Percentiles rank a stretch among this genome's conserved stretches.
These are phyloP conservation scores for Scopus umbretta DNA, from an alignment of 2,113 vertebrate genomes.

Conservation along the genomic window DNA sequence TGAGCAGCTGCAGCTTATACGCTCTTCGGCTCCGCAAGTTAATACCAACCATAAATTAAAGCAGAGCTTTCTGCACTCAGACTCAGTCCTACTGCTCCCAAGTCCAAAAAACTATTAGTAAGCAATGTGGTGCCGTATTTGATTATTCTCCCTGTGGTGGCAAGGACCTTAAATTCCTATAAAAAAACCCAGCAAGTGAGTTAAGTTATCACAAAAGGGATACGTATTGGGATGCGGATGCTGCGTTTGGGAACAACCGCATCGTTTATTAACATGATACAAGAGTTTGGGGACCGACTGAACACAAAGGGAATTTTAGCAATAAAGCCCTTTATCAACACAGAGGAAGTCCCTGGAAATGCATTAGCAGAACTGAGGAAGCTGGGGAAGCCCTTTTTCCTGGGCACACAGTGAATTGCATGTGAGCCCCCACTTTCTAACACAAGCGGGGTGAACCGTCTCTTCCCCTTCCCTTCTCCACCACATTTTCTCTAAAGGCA, in stretches of 20 bases:
- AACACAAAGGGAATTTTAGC: neutral
- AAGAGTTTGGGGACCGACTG: neutral
- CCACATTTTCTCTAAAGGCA: neutral
- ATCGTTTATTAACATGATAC: fast-evolving
- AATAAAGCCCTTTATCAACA: neutral
- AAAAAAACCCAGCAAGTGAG: neutral
- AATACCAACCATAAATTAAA: neutral
- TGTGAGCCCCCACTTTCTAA: fast-evolving
- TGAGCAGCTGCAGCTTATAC: neutral
- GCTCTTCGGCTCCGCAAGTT: neutral
- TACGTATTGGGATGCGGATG: neutral
- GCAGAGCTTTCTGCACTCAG: neutral
- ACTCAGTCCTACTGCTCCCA: neutral
- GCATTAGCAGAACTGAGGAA: neutral
- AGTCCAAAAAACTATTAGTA: neutral
- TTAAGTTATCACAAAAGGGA: neutral
- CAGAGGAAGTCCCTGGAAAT: neutral
- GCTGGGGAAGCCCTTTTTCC: neutral
- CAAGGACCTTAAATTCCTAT: neutral
- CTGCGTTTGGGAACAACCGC: neutral
- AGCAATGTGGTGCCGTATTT: fast-evolving
- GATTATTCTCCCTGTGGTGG: neutral
- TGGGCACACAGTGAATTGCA: neutral
- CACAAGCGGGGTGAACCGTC: neutral
- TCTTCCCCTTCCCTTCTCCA: neutral